These are phyloP conservation scores for chimpanzee (Pan troglodytes) DNA, from an alignment of 2,113 vertebrate species.

Conservation along the genomic window NHGRI_mPanTro3-v2.1_pri NC_072402.2:6460001-6460500, in stretches of 20 bases:
- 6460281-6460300: not conserved
- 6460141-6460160: too few species aligned
- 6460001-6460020: slow-evolving; percentile 11
- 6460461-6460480: not conserved
- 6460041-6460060: not conserved
- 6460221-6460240: not conserved
- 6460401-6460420: not conserved
- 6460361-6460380: not conserved
- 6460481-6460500: not conserved
- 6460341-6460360: not conserved
- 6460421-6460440: not conserved
- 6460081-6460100: not conserved
- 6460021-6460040: not conserved
- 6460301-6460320: not conserved
- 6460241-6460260: not conserved
- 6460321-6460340: not conserved
- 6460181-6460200: not conserved
- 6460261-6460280: not conserved
- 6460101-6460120: not conserved
- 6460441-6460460: too few species aligned
- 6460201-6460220: not conserved
- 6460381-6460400: not conserved
- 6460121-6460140: too few species aligned
- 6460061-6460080: not conserved
- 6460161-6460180: too few species aligned